These are phyloP conservation scores for Orius insidiosus DNA, from an alignment of 1,140 invertebrate genomes.

Conservation along the genomic window DNA sequence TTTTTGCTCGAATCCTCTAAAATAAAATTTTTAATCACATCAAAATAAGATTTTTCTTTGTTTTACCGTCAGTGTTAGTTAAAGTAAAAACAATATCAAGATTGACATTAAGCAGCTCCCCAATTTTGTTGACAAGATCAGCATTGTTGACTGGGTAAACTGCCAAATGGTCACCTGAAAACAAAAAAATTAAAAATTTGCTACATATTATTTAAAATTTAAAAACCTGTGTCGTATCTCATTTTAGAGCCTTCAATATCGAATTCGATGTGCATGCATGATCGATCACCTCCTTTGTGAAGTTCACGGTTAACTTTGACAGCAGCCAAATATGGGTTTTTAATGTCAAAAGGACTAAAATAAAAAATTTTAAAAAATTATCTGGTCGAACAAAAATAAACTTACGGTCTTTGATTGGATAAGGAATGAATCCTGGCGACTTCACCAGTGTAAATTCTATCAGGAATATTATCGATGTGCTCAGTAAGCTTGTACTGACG, in stretches of 20 bases:
- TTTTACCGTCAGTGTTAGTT: conserved; percentile 68
- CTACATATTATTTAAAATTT: no score
- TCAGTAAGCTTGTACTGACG: conserved; percentile 69
- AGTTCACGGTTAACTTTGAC: conserved; percentile 78
- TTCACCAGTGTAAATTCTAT: conserved; percentile 85
- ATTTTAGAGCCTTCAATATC: conserved; percentile 73
- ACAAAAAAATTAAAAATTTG: conserved; percentile 4
- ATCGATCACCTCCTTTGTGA: conserved; percentile 65
- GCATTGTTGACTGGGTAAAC: conserved; percentile 85
- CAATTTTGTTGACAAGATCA: conserved; percentile 70
- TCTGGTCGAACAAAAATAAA: conserved; percentile 18
- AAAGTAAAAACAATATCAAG: conserved; percentile 69
- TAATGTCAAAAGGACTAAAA: conserved; percentile 85
- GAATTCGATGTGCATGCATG: conserved; percentile 95
- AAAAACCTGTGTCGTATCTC: conserved; percentile 70
- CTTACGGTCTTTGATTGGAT: conserved; percentile 80
- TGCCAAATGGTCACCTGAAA: conserved; percentile 80
- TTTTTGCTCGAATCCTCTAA: conserved; percentile 89
- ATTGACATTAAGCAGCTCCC: conserved; percentile 61
- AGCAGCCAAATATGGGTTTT: conserved; percentile 89
- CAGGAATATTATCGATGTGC: conserved; percentile 57
- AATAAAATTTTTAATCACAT: no score
- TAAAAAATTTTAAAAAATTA: conserved; percentile 10
- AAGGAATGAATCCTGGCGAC: conserved; percentile 82
- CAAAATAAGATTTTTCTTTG: background rate